Percentiles rank a stretch among this genome's conserved stretches.
phyloP scores from a whole-genome alignment of 2,113 vertebrate genomes.

The Poecile atricapillus region DNA sequence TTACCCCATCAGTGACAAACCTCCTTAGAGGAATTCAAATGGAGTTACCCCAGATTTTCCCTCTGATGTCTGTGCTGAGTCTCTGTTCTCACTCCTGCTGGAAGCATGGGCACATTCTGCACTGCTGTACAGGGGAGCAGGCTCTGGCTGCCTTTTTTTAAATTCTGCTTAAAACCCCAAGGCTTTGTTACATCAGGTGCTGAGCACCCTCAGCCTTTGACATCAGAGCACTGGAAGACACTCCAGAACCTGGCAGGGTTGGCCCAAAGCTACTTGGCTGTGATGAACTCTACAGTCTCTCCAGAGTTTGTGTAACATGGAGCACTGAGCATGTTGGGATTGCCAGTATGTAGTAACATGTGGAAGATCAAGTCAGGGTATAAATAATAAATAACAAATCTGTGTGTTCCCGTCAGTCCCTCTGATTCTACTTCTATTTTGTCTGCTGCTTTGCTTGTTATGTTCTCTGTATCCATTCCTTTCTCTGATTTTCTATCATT shows the following conservation, averaged over 20 bases:
- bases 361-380: conserved; percentile 34
- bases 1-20: not conserved
- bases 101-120: not conserved
- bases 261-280: not conserved
- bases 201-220: not conserved
- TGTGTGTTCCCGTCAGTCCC: conserved; percentile 26
- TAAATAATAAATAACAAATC: conserved; percentile 60
- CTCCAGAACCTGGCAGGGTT: not conserved
- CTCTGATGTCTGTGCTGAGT: not conserved
- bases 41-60: not conserved
- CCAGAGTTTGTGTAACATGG: not conserved
- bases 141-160: not conserved
- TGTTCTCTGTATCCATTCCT: not conserved
- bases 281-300: not conserved
- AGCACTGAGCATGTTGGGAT: not conserved
- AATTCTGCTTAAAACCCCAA: not conserved
- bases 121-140: not conserved
- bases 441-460: conserved; percentile 9
- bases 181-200: not conserved
- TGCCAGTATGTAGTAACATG: not conserved
- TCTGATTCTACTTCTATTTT: conserved; percentile 33
- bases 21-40: not conserved
- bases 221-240: not conserved
- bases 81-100: not conserved
- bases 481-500: not conserved